These are phyloP conservation scores for Asobara japonica DNA, from an alignment of 1,140 invertebrate genomes.

Conservation along the genomic window DNA sequence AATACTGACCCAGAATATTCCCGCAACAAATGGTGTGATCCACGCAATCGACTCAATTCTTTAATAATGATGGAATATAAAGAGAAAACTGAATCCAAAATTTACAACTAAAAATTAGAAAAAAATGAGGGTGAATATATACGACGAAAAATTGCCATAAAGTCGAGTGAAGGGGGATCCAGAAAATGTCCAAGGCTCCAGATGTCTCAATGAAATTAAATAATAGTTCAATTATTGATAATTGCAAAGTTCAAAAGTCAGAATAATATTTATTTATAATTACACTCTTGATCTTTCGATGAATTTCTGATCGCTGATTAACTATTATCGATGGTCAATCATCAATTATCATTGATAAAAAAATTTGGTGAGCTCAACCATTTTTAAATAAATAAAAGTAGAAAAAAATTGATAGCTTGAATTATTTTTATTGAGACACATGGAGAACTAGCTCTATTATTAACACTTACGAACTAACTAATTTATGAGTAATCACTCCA, in stretches of 20 bases:
- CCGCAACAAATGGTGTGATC: conserved; percentile 88
- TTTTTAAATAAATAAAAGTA: neutral
- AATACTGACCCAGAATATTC: conserved; percentile 82
- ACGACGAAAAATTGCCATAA: neutral
- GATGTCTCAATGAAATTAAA: neutral
- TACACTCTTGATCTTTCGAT: neutral
- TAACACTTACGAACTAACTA: neutral
- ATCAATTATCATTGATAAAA: neutral
- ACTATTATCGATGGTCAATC: too few relatives aligned
- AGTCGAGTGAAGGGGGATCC: neutral
- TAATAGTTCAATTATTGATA: neutral
- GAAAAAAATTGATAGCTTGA: neutral
- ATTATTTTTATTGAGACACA: neutral
- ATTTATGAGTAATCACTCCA: neutral
- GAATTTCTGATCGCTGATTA: neutral
- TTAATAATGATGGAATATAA: conserved; percentile 54
- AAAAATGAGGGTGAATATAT: neutral
- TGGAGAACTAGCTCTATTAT: neutral
- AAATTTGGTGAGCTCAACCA: neutral
- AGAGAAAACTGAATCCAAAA: neutral
- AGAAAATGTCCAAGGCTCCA: neutral
- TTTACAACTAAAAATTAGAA: neutral
- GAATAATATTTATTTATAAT: neutral
- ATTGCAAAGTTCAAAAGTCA: neutral
- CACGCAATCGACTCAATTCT: conserved; percentile 83